Base-by-base conservation (phyloP, 2,888 invertebrate genomes). In the Machimus atricapillus region DNA sequence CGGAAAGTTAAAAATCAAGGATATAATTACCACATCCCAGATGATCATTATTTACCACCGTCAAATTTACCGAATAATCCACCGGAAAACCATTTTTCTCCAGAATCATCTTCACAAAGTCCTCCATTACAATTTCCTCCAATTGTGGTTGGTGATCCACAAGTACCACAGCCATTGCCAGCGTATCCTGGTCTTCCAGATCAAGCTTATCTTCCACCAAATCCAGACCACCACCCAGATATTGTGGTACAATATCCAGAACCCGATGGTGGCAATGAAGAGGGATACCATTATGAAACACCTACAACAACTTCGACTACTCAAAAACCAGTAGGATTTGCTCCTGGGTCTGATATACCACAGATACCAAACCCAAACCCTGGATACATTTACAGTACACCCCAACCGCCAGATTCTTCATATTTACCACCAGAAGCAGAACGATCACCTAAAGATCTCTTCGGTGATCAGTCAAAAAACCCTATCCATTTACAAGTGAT, bases 401-500 rank as follows among this genome's bases (percentile, higher is more conserved):
- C 87, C 12, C 46, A 76, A 23, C 37, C 40, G 16, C 87, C 88
- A 14, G 16, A 40, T 7, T 23, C 74, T 43, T 76, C 77, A 19
- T 88, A 88, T 40, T 27, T 40, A 66, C 87, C 87, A 52, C 83
- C 85, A 16, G 73, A 6, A 86, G 23, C 77, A 37, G 87, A 88
- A 8, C 82, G 87, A 46, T 78, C 88, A n/a, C 76, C 88, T 1
- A 85, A 87, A 7, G 88, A 89, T 31, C 87, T 88, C n/a, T 87
- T 87, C 40, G 46, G 12, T 14, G 81, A 14, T 81, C 81, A 58
- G 8, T 52, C 16, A 19, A 78, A 78, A 16, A 87, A 56, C 66
- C 87, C 91, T 73, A 88, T 92, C 9, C 90, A 91, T 12, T 88
- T 92, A 8, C 90, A 90, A 1, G 87, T 92, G 0, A 91, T 91